Evolutionary conservation across 2,797 vertebrate species (phyloP), one percentile per base, ranked within the genome.

Genomic region (Okamejei kenojei): DNA sequence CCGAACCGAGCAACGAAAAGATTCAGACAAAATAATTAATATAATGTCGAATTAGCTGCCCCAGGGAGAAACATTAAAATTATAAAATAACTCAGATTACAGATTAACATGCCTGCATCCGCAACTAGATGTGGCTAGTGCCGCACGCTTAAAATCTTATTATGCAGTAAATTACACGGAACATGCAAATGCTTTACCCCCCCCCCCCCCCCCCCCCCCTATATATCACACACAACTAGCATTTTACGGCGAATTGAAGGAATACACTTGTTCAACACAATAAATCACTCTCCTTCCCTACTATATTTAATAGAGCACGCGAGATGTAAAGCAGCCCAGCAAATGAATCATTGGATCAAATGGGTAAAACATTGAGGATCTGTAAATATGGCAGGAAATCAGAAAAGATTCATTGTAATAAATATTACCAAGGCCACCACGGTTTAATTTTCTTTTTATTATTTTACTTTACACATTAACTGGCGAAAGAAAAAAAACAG

Each of bases 401-500:
- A 35, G 35, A 73, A 61, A 63, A 2, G 61, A 9, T 0, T 58
- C 11, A n/a, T 17, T 63, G 29, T 21, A 88, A 88, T 88, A 65
- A 88, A 68, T 88, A 88, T 10, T 68, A 65, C 7, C 84, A 68
- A 88, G 61, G 17, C 84, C 68, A 21, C 61, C 7, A 29, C 26
- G 68, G 54, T 92, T 76, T 29, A 35, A 92, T 76, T 45, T 45
- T 74, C 38, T 26, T 92, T 90, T 92, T 92, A 92, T 73, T 92
- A 76, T 74, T 92, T 92, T 68, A 76, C 73, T 92, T 92, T 92
- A 54, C 32, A 92, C 90, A 73, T 92, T n/a, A 92, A 92, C 90
- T 92, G 90, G 90, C 35, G 76, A 54, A 90, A 90, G 54, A 92
- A 90, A 90, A 90, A n/a, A 90, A 88, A 90, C 88, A 92, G 23